Base-by-base conservation (phyloP, 1,140 invertebrate species). In the Agrypnia vestita region DNA sequence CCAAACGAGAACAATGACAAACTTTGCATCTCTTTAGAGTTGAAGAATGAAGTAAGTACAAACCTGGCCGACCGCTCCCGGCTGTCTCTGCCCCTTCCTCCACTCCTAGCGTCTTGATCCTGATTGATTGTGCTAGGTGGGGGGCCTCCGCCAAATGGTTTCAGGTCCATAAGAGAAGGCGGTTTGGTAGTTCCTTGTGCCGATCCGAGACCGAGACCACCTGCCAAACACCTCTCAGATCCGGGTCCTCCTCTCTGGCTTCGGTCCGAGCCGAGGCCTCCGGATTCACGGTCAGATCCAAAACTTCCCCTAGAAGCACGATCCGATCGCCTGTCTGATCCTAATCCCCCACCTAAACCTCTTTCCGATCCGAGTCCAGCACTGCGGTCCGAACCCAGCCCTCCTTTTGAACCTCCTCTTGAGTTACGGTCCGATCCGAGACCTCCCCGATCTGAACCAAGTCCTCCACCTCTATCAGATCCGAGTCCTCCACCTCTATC, bases 141-240 rank as follows among this genome's bases (percentile, higher is more conserved):
- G 0, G 84, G 80, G 10, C 85, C 85, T 7, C 84, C 85, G 0
- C 85, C 85, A 53, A 86, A 87, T 0, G 86, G 85, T 56, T 86
- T 87, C 77, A 89, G 81, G 53, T 88, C 87, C 86, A 87, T 86
- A 21, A 88, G 79, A 0, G 87, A 85, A 8, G 87, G 86, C 53
- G 85, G 83, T 25, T 49, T 78, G 25, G 11, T n/a, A 13, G 35
- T n/a, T 3, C 61, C 76, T n/a, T 13, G 19, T 8, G 7, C 44
- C 13, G n/a, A 46, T 7, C 64, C 64, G 35, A 10, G 64, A n/a
- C 64, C 44, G n/a, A 69, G 15, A 47, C 64, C 64, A 1, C n/a
- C 13, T 19, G n/a, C n/a, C n/a, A 19, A 69, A 17, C 64, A n/a
- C 3, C 44, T 17, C 43, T 69, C 64, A 17, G 64, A 69, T 0